Base-by-base conservation (phyloP, 1,140 invertebrate species). In the Ostrea edulis region DNA sequence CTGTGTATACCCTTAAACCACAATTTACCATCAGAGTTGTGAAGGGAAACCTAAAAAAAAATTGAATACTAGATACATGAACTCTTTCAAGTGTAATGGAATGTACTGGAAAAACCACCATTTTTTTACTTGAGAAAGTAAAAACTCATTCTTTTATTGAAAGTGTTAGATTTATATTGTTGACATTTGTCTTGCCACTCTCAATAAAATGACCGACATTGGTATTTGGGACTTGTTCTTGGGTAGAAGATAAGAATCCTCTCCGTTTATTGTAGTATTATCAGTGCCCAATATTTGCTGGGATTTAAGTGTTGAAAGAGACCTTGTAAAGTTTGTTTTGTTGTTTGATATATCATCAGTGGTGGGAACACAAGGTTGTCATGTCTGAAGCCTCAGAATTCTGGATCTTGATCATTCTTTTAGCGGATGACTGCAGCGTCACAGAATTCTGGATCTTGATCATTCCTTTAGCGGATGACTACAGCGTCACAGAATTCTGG, bases 261-360 rank as follows among this genome's bases (percentile, higher is more conserved):
- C 68, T 77, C 9, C 22, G 29, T 77, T 77, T 77, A 77, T 77
- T 25, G 11, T 77, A 77, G 11, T 35, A 44, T 77, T 77, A 77
- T 77, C 68, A 77, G 68, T 29, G 29, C 29, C 68, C 68, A 77
- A 77, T 77, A 77, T 77, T 77, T 77, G 68, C 68, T 29, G 68
- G 68, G 68, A 77, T 77, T 77, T 77, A 77, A 77, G 68, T 77
- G 68, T 77, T 77, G 68, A 77, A 77, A 77, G 68, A 77, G 68
- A 77, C 68, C 22, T 77, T 77, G 68, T 77, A 77, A 77, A 77
- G 68, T 77, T 77, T 77, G 68, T 77, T 35, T 77, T 77, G 68
- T 25, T 77, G 68, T 77, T 77, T 77, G 29, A 35, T 77, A 77
- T 77, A 77, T 77, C 68, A 77, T 77, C 68, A 29, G 25, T 29